These are phyloP conservation scores for Xiphorhynchus elegans DNA, from an alignment of 2,113 vertebrate species.

Conservation along the genomic window DNA sequence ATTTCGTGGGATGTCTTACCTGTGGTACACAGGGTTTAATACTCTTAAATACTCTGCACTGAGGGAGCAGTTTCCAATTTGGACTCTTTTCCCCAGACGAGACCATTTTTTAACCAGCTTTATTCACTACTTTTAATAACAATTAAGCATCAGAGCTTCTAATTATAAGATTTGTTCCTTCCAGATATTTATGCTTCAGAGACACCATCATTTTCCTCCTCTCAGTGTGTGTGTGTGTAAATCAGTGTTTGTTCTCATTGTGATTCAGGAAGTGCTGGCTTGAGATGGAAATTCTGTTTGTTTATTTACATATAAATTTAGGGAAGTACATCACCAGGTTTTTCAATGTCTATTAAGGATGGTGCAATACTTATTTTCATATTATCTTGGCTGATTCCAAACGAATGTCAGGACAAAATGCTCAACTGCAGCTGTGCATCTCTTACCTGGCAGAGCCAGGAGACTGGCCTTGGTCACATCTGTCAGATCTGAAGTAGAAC, in stretches of 20 bases:
- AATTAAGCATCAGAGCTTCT: neutral
- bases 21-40: neutral
- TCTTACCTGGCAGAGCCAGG: neutral
- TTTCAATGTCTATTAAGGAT: neutral
- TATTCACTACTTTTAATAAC: neutral
- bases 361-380: neutral
- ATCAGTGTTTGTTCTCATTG: neutral
- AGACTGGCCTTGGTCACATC: accelerated
- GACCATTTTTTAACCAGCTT: neutral
- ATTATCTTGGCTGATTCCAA: neutral
- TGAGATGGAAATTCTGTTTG: neutral
- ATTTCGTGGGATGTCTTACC: neutral
- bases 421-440: neutral
- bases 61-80: neutral
- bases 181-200: neutral
- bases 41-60: neutral
- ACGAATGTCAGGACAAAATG: neutral
- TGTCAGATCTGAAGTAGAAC: neutral
- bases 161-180: neutral
- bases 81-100: neutral
- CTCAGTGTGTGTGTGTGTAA: neutral
- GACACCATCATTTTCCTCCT: neutral
- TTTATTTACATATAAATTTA: neutral
- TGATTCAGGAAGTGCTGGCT: neutral
- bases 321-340: neutral